A percentile compares a stretch with the other conserved stretches of the same genome.
These are phyloP conservation scores for Iphiclides podalirius DNA, from an alignment of 2,888 invertebrate genomes.

Conservation along the genomic window DNA sequence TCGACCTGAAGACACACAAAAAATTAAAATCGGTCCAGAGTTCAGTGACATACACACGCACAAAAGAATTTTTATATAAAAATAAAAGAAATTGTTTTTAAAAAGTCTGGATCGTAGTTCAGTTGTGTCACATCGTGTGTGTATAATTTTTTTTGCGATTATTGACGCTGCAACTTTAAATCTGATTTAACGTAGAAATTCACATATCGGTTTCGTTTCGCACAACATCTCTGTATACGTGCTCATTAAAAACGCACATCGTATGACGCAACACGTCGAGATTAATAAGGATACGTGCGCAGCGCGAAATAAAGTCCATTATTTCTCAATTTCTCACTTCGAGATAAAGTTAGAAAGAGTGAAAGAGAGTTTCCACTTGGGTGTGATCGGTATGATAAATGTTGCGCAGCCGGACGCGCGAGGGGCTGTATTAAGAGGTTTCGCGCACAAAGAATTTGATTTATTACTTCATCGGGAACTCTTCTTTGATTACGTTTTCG, in stretches of 20 bases:
- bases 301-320: constrained; percentile 27
- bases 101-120: too few species aligned
- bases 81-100: too few species aligned
- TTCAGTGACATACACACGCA: too few species aligned
- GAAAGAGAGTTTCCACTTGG: constrained; percentile 32
- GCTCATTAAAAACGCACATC: constrained; percentile 21
- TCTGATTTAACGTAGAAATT: background rate
- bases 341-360: constrained; percentile 34
- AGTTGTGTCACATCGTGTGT: too few species aligned
- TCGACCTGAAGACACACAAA: too few species aligned
- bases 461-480: constrained; percentile 67
- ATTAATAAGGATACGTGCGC: constrained; percentile 27
- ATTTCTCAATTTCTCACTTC: constrained; percentile 34
- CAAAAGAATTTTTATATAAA: too few species aligned
- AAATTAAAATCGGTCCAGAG: too few species aligned
- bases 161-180: background rate
- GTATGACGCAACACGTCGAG: constrained; percentile 17
- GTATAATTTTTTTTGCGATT: too few species aligned
- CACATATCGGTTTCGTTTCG: constrained; percentile 14
- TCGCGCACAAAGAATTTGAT: constrained; percentile 68
- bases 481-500: constrained; percentile 58
- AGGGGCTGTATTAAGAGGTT: constrained; percentile 55
- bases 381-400: constrained; percentile 59
- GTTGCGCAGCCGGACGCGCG: constrained; percentile 45
- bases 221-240: background rate